phyloP scores from a whole-genome alignment of 2,113 vertebrate genomes.

The Leuciscus idus region DNA sequence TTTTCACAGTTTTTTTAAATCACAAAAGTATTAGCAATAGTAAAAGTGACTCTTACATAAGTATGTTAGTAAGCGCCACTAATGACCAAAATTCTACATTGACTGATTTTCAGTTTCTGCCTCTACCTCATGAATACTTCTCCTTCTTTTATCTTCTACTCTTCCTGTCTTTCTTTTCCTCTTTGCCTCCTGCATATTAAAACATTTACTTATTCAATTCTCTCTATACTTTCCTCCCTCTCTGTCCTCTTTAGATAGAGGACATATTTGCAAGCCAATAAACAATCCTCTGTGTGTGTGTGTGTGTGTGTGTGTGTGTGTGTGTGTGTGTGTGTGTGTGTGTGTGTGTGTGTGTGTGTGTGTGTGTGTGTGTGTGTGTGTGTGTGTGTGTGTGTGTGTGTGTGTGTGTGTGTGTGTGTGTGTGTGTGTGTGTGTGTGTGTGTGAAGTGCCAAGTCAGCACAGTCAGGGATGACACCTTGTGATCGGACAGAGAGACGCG shows the following conservation, averaged over 20 bases:
- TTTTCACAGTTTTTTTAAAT: not conserved
- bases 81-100: not conserved
- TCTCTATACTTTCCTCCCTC: constrained; percentile 37
- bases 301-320: constrained; percentile 11
- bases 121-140: constrained; percentile 46
- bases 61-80: not conserved
- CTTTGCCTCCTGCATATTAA: constrained; percentile 40
- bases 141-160: constrained; percentile 54
- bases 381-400: constrained; percentile 2
- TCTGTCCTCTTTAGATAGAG: constrained; percentile 39
- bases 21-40: not conserved
- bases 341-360: constrained; percentile 7
- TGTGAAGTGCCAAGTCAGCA: constrained; percentile 41
- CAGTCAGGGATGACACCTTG: constrained; percentile 52
- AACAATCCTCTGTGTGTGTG: constrained; percentile 35
- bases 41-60: not conserved
- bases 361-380: not conserved
- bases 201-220: constrained; percentile 29
- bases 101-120: not conserved
- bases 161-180: constrained; percentile 26
- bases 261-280: constrained; percentile 50
- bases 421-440: constrained; percentile 17
- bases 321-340: not conserved
- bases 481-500: constrained; percentile 35
- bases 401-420: constrained; percentile 4